Conservation (phyloP, 2,797 vertebrate genomes). For the Parotocinclus haroldoi region DNA sequence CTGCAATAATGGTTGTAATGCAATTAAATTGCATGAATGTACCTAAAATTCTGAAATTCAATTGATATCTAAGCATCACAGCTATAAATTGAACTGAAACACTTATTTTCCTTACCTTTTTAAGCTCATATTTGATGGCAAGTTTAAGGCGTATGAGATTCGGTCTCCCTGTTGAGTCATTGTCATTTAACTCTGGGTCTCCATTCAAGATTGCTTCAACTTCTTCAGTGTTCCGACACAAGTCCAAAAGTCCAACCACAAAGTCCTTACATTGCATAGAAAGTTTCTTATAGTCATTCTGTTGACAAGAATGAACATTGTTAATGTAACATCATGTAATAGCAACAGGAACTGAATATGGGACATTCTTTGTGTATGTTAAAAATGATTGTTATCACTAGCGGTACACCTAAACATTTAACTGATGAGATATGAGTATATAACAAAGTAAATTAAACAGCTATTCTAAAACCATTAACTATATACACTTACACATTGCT, state of each 20-base stretch:
- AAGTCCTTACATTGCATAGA: conserved; percentile 98
- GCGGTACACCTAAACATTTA: no score
- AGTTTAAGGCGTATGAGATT: conserved; percentile 92
- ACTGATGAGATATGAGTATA: no score
- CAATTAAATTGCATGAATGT: background rate
- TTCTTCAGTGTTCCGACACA: conserved; percentile 94
- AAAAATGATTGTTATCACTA: no score
- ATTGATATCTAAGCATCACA: no score
- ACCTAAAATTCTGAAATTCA: background rate
- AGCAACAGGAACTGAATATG: background rate
- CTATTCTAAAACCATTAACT: no score
- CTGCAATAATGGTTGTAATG: background rate
- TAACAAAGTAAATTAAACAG: no score
- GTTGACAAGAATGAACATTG: conserved; percentile 33
- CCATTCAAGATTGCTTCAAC: conserved; percentile 92
- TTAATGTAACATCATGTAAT: background rate
- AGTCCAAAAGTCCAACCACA: conserved; percentile 91
- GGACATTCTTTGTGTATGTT: no score
- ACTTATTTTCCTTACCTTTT: conserved; percentile 78
- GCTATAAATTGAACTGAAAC: no score
- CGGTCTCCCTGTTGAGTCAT: conserved; percentile 64
- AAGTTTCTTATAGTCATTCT: conserved; percentile 95
- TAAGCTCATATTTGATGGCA: conserved; percentile 94
- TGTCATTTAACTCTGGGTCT: conserved; percentile 69
- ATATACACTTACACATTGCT: no score